These are phyloP conservation scores for Episyrphus balteatus DNA, from an alignment of 1,140 invertebrate genomes.

Conservation along the genomic window DNA sequence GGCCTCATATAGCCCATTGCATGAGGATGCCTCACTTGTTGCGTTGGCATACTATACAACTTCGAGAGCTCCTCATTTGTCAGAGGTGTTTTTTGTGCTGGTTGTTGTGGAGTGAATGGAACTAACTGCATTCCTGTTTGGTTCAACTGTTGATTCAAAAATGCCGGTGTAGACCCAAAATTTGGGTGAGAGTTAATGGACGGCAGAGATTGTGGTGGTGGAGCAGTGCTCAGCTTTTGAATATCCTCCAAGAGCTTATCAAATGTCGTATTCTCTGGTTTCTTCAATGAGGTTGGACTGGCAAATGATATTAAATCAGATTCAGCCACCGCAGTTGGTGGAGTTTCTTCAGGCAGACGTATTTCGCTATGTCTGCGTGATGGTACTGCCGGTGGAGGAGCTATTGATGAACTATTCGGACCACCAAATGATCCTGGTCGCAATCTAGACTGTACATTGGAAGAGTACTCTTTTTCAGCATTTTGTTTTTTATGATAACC, in stretches of 20 bases:
- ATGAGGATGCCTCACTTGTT: constrained; percentile 12
- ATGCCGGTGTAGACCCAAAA: not conserved
- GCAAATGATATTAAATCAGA: constrained; percentile 63
- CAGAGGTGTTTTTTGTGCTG: constrained; percentile 18
- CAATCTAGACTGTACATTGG: constrained; percentile 37
- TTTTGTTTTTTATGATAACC: not conserved
- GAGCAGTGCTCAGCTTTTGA: constrained; percentile 32
- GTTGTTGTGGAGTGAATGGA: constrained; percentile 17
- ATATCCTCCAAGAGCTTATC: constrained; percentile 46
- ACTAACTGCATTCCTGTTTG: constrained; percentile 22
- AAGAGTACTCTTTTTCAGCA: not conserved
- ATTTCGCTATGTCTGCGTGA: constrained; percentile 41
- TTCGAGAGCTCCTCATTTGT: constrained; percentile 28
- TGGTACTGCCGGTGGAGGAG: constrained; percentile 36
- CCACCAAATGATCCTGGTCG: constrained; percentile 40
- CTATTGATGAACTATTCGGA: constrained; percentile 34
- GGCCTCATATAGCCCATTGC: not conserved
- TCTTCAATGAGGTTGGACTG: constrained; percentile 46
- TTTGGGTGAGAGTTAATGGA: constrained; percentile 12
- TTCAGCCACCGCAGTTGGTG: constrained; percentile 38
- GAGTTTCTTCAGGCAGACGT: constrained; percentile 32
- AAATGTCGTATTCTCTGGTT: constrained; percentile 38
- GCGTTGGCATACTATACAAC: constrained; percentile 29
- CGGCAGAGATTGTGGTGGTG: constrained; percentile 8
- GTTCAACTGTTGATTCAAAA: not conserved